phyloP scores from a whole-genome alignment of 2,888 invertebrate species.

The Epirrhoe alternata region DNA sequence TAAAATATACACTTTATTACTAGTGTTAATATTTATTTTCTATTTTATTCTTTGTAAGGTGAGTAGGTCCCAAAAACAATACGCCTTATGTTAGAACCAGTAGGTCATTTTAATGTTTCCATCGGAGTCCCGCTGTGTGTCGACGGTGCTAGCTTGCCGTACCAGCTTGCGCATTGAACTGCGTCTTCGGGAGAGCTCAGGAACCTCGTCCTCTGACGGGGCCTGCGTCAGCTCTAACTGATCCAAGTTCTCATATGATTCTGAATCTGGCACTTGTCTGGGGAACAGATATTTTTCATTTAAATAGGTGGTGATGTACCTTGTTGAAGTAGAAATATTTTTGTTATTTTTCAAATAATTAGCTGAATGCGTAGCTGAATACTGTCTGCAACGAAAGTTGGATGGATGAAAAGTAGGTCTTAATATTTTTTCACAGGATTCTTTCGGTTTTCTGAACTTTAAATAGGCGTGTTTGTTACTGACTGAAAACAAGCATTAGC shows the following conservation, averaged over 20 bases:
- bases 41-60: background rate
- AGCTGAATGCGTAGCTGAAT: no score
- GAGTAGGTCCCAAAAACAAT: background rate
- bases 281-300: conserved; percentile 1
- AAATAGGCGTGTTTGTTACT: no score
- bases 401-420: no score
- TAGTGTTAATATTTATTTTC: background rate
- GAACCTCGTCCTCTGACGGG: conserved; percentile 62
- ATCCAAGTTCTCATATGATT: conserved; percentile 91
- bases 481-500: background rate
- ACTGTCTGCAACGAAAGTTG: no score
- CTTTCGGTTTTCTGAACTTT: no score
- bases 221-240: conserved; percentile 79
- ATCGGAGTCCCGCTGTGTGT: conserved; percentile 91
- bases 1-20: no score
- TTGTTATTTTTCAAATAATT: no score
- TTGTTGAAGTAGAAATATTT: no score
- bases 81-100: conserved; percentile 87
- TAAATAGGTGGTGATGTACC: no score
- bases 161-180: conserved; percentile 89
- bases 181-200: conserved; percentile 65
- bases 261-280: conserved; percentile 83
- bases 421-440: no score
- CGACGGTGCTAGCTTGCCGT: conserved; percentile 92
- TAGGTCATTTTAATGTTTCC: conserved; percentile 94